Base-by-base conservation (phyloP, 2,113 vertebrate genomes). In the Dascyllus trimaculatus region DNA sequence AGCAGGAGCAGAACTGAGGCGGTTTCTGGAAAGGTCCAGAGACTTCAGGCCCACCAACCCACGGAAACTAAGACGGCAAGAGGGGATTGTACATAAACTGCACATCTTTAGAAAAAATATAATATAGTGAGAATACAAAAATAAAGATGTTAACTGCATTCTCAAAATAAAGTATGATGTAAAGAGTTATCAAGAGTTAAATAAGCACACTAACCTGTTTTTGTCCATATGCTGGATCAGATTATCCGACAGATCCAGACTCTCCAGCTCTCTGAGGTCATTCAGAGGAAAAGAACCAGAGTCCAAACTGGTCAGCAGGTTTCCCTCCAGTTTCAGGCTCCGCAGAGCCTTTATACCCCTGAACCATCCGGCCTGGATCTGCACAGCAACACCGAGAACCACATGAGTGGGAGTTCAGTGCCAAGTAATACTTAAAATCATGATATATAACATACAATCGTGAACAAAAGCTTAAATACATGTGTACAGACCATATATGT, bases 1-100 rank as follows among this genome's bases (percentile, higher is more conserved):
- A 0, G 86, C 54, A 22, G 89, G 92, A 29, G 94, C 80, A 26
- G 87, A 92, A 18, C 80, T 84, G 75, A 97, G 59, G 19, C 79
- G 91, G 75, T 96, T 97, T 61, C 92, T 85, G 38, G 95, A 97
- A 63, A 96, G 93, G 75, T 96, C 95, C 72, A 96, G 85, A 48
- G 87, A 92, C 48, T 71, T 85, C 24, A 96, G 89, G 14, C 79
- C 85, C 49, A 78, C 83, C 62, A 96, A 69, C 10, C 90, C 83
- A 51, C 15, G 21, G 43, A 96, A 96, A 53, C 91, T 91, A 45
- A 19, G 38, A 74, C 19, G 38, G 70, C 11, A 71, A 62, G 1
- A 61, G 26, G 25, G 18, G 4, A 11, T 22, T 18, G 25, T 15
- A 13, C 40, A 9, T 35, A n/a, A n/a, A n/a, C n/a, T n/a, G n/a